These are phyloP conservation scores for Grallaria varia DNA, from an alignment of 2,113 vertebrate genomes.

Conservation along the genomic window DNA sequence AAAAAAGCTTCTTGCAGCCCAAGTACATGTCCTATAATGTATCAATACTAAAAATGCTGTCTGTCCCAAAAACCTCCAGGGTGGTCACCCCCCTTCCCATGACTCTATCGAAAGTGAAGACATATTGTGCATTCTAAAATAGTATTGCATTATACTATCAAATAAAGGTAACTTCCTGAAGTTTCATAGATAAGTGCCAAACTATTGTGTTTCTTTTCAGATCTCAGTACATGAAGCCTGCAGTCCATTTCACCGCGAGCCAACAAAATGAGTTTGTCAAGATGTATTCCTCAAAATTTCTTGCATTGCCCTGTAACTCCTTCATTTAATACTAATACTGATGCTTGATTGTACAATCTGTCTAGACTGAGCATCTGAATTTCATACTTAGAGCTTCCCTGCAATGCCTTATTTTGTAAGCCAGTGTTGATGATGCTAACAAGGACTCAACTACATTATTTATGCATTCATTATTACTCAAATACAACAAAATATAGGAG, in stretches of 20 bases:
- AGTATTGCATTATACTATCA: background rate
- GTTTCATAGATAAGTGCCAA: background rate
- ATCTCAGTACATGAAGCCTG: background rate
- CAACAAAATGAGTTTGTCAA: background rate
- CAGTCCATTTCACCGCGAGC: background rate
- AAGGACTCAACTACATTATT: background rate
- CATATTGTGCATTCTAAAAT: background rate
- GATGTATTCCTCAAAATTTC: background rate
- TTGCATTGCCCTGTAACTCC: background rate
- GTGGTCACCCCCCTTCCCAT: background rate
- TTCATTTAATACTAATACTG: background rate
- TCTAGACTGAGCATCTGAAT: background rate
- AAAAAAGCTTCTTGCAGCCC: background rate
- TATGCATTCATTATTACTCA: background rate
- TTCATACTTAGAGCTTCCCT: background rate
- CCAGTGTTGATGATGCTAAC: background rate
- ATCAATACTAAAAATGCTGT: rapidly evolving
- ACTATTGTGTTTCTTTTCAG: background rate
- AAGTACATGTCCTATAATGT: background rate
- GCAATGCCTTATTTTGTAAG: background rate
- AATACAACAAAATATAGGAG: background rate
- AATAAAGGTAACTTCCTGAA: background rate
- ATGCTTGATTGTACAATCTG: background rate
- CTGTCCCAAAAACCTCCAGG: background rate
- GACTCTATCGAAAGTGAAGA: background rate